Conservation (phyloP, 2,797 vertebrate species). For the Neomorphus geoffroyi region DNA sequence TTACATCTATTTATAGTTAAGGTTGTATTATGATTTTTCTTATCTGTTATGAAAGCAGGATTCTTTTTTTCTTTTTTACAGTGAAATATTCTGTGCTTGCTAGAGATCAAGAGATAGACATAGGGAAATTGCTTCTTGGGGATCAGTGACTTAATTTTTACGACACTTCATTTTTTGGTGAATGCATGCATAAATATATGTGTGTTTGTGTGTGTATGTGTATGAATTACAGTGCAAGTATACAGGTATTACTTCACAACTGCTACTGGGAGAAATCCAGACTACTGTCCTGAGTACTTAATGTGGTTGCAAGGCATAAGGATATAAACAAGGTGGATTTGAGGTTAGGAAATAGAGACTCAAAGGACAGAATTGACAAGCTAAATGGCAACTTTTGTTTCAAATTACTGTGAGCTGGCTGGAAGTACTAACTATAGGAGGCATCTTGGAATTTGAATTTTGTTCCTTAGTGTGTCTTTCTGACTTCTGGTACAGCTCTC, state of each 20-base stretch:
- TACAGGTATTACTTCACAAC: neutral
- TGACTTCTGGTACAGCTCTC: neutral
- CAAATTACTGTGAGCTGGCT: neutral
- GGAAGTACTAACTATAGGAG: neutral
- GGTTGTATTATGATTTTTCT: neutral
- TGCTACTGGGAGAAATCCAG: neutral
- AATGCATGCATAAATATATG: neutral
- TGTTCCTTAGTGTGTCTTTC: neutral
- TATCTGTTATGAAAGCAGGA: neutral
- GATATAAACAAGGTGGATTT: neutral
- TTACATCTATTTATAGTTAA: neutral
- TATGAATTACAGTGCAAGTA: neutral
- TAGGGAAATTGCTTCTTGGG: neutral
- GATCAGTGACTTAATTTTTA: constrained; percentile 30
- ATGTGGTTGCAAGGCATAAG: neutral
- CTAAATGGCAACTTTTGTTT: neutral
- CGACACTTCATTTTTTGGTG: neutral
- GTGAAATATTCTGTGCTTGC: neutral
- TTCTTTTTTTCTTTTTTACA: neutral
- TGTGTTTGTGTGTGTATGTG: neutral
- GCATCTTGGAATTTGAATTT: neutral
- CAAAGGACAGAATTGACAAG: neutral
- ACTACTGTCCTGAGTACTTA: neutral
- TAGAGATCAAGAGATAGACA: neutral
- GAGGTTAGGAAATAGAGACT: neutral